Evolutionary conservation across 2,888 invertebrate species (phyloP).

Genomic region (Coenonympha glycerion): DNA sequence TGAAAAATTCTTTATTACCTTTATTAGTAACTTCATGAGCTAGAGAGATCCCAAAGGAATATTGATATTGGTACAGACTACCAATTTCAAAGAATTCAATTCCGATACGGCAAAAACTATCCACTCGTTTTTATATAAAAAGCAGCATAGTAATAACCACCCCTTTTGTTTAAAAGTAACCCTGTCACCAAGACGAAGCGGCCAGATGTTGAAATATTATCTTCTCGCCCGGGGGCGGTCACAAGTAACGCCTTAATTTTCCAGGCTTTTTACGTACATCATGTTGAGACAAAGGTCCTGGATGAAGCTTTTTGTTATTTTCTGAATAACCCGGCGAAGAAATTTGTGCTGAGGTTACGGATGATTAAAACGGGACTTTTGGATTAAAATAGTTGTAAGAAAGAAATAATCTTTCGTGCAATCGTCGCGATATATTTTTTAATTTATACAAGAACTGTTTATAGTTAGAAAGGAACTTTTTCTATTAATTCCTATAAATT

Average conservation of each 20-base stretch:
- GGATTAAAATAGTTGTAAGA: not conserved
- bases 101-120: no score
- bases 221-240: conserved; percentile 8
- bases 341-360: conserved; percentile 16
- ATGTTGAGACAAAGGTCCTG: conserved; percentile 23
- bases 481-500: no score
- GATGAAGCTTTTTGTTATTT: conserved; percentile 20
- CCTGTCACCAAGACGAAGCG: conserved; percentile 9
- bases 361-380: conserved; percentile 17
- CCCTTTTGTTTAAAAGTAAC: conserved; percentile 1
- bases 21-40: no score
- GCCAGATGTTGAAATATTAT: conserved; percentile 24
- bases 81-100: no score
- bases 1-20: no score
- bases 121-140: not conserved
- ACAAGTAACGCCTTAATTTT: conserved; percentile 15
- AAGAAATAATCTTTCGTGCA: not conserved
- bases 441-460: no score
- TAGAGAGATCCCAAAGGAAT: no score
- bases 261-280: conserved; percentile 18
- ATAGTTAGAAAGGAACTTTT: no score
- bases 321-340: conserved; percentile 18
- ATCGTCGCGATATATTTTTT: not conserved
- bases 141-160: not conserved
- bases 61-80: no score